Evolutionary conservation across 2,797 vertebrate species (phyloP).

Genomic region (Notamacropus eugenii): DNA sequence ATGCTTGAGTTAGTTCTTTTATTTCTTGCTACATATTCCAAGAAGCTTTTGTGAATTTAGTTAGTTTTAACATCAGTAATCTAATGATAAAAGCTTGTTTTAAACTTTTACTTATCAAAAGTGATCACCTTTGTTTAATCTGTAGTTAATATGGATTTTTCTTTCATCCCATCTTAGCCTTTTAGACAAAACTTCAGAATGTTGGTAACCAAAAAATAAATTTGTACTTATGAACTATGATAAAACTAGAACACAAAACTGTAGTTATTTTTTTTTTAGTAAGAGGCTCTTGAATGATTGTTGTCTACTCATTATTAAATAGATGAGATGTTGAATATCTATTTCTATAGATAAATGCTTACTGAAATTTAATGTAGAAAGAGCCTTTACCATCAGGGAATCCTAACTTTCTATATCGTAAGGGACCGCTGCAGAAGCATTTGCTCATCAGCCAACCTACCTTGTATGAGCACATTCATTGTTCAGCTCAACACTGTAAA

Average conservation of each 20-base stretch:
- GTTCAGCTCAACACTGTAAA: slow-evolving; percentile 40
- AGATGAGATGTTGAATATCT: slow-evolving; percentile 36
- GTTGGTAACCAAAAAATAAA: neutral
- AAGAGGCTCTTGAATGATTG: slow-evolving; percentile 10
- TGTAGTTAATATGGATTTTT: slow-evolving; percentile 56
- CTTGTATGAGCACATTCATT: neutral
- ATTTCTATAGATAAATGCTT: slow-evolving; percentile 49
- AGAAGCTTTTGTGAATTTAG: slow-evolving; percentile 40
- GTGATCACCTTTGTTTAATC: neutral
- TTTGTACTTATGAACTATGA: neutral
- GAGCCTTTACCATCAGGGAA: neutral
- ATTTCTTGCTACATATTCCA: slow-evolving; percentile 34
- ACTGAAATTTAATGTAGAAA: slow-evolving; percentile 39
- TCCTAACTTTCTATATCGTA: slow-evolving; percentile 18
- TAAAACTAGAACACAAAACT: slow-evolving; percentile 45
- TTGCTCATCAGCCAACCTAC: neutral
- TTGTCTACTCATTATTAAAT: neutral
- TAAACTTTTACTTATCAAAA: neutral
- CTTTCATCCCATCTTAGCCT: slow-evolving; percentile 49
- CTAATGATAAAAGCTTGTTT: neutral
- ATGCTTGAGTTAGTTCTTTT: neutral
- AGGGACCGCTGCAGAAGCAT: neutral
- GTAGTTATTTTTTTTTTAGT: slow-evolving; percentile 32
- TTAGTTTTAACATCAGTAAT: neutral
- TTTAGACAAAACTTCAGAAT: slow-evolving; percentile 10